Percentiles rank a stretch among this genome's conserved stretches.
Evolutionary conservation across 2,113 vertebrate species (phyloP).

Genomic region (Hippopotamus amphibius): DNA sequence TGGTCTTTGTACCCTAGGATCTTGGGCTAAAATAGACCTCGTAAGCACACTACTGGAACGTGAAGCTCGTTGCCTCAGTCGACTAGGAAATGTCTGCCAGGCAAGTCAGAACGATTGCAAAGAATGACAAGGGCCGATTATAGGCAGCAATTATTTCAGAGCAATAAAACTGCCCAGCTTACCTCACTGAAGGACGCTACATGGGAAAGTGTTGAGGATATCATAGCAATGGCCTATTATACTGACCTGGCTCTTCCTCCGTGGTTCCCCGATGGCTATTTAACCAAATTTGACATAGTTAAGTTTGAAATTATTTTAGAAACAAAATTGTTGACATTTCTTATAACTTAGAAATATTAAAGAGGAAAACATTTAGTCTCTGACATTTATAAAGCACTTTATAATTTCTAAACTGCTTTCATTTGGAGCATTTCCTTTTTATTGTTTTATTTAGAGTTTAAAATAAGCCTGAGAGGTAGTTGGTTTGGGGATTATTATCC

Average conservation of each 20-base stretch:
- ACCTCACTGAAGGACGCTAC: not conserved
- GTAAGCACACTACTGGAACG: not conserved
- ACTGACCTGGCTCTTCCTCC: not conserved
- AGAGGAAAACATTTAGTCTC: slow-evolving; percentile 19
- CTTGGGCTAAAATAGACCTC: not conserved
- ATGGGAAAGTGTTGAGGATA: not conserved
- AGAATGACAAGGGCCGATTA: not conserved
- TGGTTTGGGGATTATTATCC: not conserved
- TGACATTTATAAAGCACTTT: slow-evolving; percentile 15
- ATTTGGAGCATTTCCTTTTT: slow-evolving; percentile 30
- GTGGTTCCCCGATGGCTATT: not conserved
- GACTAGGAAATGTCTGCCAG: not conserved
- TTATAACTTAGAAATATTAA: not conserved
- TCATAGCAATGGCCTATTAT: not conserved
- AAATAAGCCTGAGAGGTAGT: not conserved
- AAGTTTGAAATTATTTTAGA: slow-evolving; percentile 38
- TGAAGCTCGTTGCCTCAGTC: not conserved
- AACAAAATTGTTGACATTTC: slow-evolving; percentile 29
- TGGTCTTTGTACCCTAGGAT: not conserved
- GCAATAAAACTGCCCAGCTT: not conserved
- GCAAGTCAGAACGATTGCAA: not conserved
- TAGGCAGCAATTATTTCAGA: slow-evolving; percentile 38
- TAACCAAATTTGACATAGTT: slow-evolving; percentile 44
- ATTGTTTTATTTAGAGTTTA: slow-evolving; percentile 23
- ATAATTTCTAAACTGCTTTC: slow-evolving; percentile 49